Conservation (phyloP, 2,113 vertebrate species). For the Microtus pennsylvanicus region DNA sequence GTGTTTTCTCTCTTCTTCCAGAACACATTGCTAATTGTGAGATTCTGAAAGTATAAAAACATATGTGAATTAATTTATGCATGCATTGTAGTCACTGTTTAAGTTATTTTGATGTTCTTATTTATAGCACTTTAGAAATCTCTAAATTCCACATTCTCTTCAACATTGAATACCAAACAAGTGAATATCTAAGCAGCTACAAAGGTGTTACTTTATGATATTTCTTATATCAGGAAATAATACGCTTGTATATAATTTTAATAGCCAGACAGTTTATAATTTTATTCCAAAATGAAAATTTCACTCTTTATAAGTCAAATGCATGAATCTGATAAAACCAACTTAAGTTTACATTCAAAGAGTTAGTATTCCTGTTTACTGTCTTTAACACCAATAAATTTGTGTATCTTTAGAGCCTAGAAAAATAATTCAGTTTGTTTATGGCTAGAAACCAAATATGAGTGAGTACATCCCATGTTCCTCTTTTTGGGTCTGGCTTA, state of each 20-base stretch:
- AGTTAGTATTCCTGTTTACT: background rate
- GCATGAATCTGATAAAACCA: background rate
- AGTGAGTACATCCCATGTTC: too few relatives aligned
- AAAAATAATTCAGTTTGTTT: background rate
- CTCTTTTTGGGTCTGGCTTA: too few relatives aligned
- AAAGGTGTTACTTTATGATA: conserved; percentile 2
- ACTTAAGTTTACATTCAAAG: conserved; percentile 13
- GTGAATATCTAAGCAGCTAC: background rate
- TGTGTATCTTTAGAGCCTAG: background rate
- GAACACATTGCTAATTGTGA: background rate
- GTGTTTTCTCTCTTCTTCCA: background rate
- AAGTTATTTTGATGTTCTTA: background rate
- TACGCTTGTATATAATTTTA: conserved; percentile 26
- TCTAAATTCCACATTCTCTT: background rate
- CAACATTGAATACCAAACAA: background rate
- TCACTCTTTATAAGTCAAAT: background rate
- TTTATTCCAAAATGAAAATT: conserved; percentile 23
- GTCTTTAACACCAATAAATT: background rate
- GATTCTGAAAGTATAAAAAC: conserved; percentile 22
- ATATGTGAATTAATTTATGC: background rate
- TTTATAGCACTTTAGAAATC: background rate
- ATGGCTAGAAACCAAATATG: too few relatives aligned
- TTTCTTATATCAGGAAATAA: background rate
- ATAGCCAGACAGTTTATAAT: background rate
- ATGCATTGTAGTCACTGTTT: background rate